These are phyloP conservation scores for Sceloporus tristichus DNA, from an alignment of 2,113 vertebrate genomes.

Conservation along the genomic window DNA sequence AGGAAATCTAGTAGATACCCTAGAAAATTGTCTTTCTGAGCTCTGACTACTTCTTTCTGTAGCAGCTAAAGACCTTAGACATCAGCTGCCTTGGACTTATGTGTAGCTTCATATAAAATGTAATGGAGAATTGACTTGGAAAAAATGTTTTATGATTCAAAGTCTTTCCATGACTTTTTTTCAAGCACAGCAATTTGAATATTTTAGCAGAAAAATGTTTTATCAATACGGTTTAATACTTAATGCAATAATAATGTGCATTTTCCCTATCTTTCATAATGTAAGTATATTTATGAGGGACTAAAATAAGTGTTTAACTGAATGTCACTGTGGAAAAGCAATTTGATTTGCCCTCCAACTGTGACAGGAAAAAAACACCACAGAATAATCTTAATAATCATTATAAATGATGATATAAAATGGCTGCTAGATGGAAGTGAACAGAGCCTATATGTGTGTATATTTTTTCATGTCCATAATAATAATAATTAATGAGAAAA, in stretches of 20 bases:
- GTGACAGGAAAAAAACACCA: neutral
- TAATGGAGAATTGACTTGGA: neutral
- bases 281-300: neutral
- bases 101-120: neutral
- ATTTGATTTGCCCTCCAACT: neutral
- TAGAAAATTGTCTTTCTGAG: too few relatives aligned
- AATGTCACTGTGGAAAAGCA: slow-evolving; percentile 7
- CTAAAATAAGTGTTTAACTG: neutral
- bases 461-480: neutral
- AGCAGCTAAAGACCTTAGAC: neutral
- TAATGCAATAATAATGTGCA: neutral
- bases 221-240: neutral
- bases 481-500: slow-evolving; percentile 17
- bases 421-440: slow-evolving; percentile 37
- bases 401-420: slow-evolving; percentile 28
- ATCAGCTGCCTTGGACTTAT: too few relatives aligned
- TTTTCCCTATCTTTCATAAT: neutral
- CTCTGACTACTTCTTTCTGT: neutral
- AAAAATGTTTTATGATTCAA: neutral
- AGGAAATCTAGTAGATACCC: too few relatives aligned
- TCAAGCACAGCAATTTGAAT: neutral
- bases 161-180: neutral
- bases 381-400: slow-evolving; percentile 35
- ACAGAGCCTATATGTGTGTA: neutral
- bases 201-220: neutral